Evolutionary conservation across 2,113 vertebrate species (phyloP).

Genomic region (Podarcis muralis): DNA sequence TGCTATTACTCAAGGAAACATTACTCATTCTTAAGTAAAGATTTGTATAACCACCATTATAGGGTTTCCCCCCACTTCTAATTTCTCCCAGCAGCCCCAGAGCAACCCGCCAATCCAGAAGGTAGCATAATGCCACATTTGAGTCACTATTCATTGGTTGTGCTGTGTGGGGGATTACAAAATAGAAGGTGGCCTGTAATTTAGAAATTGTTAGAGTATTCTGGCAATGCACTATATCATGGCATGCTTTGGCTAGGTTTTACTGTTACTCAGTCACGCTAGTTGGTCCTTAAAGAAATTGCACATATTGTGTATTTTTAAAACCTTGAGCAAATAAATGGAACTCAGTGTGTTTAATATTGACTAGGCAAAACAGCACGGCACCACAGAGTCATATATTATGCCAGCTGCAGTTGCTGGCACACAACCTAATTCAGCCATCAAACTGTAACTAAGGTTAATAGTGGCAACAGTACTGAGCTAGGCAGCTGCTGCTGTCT

Average conservation of each 20-base stretch:
- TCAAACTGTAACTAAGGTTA: conserved; percentile 58
- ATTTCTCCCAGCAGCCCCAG: not conserved
- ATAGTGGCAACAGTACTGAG: conserved; percentile 55
- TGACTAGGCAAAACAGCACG: conserved; percentile 58
- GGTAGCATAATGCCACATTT: not conserved
- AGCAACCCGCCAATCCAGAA: not conserved
- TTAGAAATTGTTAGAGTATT: not conserved
- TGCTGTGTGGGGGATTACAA: accelerated
- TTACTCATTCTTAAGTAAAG: conserved; percentile 7
- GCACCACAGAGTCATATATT: conserved; percentile 48
- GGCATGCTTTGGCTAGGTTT: conserved; percentile 14
- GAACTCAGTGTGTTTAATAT: conserved; percentile 48
- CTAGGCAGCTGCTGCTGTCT: conserved; percentile 59
- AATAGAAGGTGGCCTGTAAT: not conserved
- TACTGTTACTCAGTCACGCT: conserved; percentile 13
- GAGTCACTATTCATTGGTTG: not conserved
- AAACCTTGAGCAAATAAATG: conserved; percentile 45
- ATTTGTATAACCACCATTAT: not conserved
- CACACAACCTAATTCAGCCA: conserved; percentile 68
- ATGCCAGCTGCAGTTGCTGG: conserved; percentile 69
- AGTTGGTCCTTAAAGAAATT: conserved; percentile 34
- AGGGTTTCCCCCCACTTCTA: not conserved
- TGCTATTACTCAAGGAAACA: not conserved
- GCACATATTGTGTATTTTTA: conserved; percentile 45
- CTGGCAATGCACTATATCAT: conserved; percentile 12